Base-by-base conservation (phyloP, 2,113 vertebrate genomes). In the Erinaceus europaeus region DNA sequence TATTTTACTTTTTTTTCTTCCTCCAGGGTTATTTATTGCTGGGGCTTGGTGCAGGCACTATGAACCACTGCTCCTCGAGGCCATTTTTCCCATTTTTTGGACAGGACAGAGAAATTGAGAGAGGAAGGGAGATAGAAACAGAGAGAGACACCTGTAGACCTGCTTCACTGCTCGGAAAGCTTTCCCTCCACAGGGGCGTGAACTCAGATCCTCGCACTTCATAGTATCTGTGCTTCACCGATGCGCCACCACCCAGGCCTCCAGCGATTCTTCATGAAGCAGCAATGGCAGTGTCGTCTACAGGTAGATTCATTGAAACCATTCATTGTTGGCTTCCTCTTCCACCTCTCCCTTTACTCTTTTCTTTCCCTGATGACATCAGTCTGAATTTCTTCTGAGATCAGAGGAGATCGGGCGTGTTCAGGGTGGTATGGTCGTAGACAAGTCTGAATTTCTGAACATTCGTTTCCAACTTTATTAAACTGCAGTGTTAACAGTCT, bases 401-500 rank as follows among this genome's bases (percentile, higher is more conserved):
- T n/a, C n/a, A n/a, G n/a, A n/a, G n/a, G n/a, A n/a, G n/a, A n/a
- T n/a, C n/a, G n/a, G n/a, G n/a, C n/a, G n/a, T n/a, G n/a, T n/a
- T n/a, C n/a, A n/a, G n/a, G n/a, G n/a, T n/a, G n/a, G n/a, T n/a
- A n/a, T n/a, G n/a, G n/a, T n/a, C n/a, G n/a, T n/a, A n/a, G n/a
- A n/a, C n/a, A n/a, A n/a, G n/a, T n/a, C n/a, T 79, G 59, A 85
- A 27, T 67, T 76, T 72, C 67, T 69, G 34, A 0, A 32, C 18
- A 32, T 46, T 88, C 42, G 53, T 89, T 62, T 57, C 52, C 69
- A 91, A 42, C 23, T 27, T 86, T 17, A 67, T 21, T 88, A 65
- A 68, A 68, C 27, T 72, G 86, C 27, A 11, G 11, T 90, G 61
- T 52, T 76, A 64, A 73, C 74, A 81, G 42, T 18, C 34, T 77